phyloP scores from a whole-genome alignment of 2,888 invertebrate genomes.

The Cancer borealis region DNA sequence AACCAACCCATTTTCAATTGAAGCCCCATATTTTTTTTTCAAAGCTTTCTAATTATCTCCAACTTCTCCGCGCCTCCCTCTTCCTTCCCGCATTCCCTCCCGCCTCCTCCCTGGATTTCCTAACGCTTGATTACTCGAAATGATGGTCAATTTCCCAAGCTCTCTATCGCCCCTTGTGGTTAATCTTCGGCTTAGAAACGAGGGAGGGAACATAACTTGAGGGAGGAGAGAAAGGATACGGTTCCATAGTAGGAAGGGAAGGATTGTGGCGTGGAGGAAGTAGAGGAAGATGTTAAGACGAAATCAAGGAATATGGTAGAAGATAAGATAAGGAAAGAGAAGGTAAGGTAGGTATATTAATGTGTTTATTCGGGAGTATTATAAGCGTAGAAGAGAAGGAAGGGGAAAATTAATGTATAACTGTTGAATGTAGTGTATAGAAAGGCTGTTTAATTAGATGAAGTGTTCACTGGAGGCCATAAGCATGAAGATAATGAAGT shows the following conservation, averaged over 20 bases:
- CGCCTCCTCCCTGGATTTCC: not conserved
- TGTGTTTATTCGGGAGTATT: not conserved
- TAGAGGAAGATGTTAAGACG: not conserved
- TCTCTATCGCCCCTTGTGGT: slow-evolving; percentile 37
- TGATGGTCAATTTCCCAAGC: slow-evolving; percentile 36
- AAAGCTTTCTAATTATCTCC: slow-evolving; percentile 4
- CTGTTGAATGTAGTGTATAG: not conserved
- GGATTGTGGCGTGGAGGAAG: not conserved
- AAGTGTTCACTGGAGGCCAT: not conserved
- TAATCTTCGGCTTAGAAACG: slow-evolving; percentile 29
- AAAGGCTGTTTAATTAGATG: not conserved
- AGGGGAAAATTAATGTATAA: not conserved
- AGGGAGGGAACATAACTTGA: not conserved
- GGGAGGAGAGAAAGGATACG: not conserved
- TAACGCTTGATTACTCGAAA: not conserved
- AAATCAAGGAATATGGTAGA: not conserved
- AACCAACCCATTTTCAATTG: slow-evolving; percentile 5
- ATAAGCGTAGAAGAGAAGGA: not conserved
- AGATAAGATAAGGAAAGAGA: no score
- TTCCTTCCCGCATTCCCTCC: not conserved
- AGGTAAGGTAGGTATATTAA: not conserved
- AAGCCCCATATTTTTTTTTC: slow-evolving; percentile 14
- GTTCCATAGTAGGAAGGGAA: not conserved
- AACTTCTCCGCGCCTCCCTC: not conserved
- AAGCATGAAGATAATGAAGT: not conserved